Evolutionary conservation across 2,113 vertebrate species (phyloP).

Genomic region (Romanogobio albipinnatus): DNA sequence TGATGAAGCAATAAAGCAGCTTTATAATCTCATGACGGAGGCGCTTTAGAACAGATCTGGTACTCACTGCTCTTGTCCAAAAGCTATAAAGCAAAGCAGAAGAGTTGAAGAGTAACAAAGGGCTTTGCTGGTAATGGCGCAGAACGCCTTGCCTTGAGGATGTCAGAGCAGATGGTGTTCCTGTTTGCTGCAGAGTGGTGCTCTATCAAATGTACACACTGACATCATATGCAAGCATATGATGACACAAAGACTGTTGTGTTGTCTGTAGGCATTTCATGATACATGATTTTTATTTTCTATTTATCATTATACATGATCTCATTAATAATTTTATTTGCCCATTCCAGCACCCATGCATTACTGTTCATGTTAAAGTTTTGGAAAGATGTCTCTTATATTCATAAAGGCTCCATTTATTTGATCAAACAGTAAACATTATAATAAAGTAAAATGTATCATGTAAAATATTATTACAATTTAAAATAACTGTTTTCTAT

Average conservation of each 20-base stretch:
- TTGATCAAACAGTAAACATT: too few species aligned
- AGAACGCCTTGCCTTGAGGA: slow-evolving; percentile 43
- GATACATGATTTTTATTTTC: neutral
- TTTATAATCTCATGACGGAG: neutral
- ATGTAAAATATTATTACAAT: too few species aligned
- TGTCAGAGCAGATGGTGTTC: slow-evolving; percentile 30
- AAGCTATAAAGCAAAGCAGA: neutral
- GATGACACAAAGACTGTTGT: neutral
- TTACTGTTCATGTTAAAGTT: neutral
- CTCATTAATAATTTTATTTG: neutral
- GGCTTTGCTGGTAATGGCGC: neutral
- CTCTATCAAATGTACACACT: slow-evolving; percentile 2
- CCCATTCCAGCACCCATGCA: neutral
- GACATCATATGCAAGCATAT: neutral
- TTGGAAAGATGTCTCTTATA: too few species aligned
- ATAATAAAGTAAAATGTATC: too few species aligned
- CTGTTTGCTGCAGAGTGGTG: neutral
- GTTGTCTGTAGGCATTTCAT: neutral
- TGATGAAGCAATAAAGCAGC: slow-evolving; percentile 10
- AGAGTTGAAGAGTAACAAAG: neutral
- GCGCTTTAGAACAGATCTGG: neutral
- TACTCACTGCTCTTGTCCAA: neutral
- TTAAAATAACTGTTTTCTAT: too few species aligned
- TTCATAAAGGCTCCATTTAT: too few species aligned
- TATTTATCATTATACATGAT: neutral